Base-by-base conservation (phyloP, 2,888 invertebrate genomes). In the Anagyrus pseudococci region DNA sequence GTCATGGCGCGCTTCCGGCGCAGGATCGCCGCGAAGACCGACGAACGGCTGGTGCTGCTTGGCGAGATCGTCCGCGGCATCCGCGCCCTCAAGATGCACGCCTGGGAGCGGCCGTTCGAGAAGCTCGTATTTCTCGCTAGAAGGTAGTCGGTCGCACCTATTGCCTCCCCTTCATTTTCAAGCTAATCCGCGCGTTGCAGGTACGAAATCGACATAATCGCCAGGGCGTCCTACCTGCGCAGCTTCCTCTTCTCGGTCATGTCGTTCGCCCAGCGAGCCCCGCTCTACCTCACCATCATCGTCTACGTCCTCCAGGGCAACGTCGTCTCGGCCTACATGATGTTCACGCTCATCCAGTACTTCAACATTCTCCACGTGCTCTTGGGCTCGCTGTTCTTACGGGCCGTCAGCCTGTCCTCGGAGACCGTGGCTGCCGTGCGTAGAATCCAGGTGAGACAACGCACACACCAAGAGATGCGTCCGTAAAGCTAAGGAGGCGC, bases 71-170 rank as follows among this genome's bases (percentile, higher is more conserved):
- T 93, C 2, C 84, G 84, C 63, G 92, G 91, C 0, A 91, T 93
- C 70, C 86, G 90, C 72, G 90, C 93, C 1, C 91, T 93, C 71
- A 94, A 94, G 82, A 92, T 93, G 92, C 93, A 92, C 73, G 88
- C 92, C 1, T 94, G 93, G 88, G 93, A 94, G 75, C 88, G 86
- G 67, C 90, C 91, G 0, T 93, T 93, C 72, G 87, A 88, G 55
- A 84, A 86, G 60, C 79, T 92, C 0, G 87, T 93, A 1, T 85
- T 86, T 54, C 79, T 84, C 54, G 83, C 90, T 10, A 83, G 93
- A 77, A 87, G 85, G 91, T 92, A 82, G 1, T n/a, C 8, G n/a
- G n/a, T n/a, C n/a, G n/a, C n/a, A n/a, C n/a, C n/a, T n/a, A n/a
- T n/a, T n/a, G n/a, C n/a, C n/a, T n/a, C n/a, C n/a, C n/a, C n/a